A percentile compares a stretch with the other conserved stretches of the same genome.
phyloP scores from a whole-genome alignment of 2,888 invertebrate species.

The Fabriciana adippe region DNA sequence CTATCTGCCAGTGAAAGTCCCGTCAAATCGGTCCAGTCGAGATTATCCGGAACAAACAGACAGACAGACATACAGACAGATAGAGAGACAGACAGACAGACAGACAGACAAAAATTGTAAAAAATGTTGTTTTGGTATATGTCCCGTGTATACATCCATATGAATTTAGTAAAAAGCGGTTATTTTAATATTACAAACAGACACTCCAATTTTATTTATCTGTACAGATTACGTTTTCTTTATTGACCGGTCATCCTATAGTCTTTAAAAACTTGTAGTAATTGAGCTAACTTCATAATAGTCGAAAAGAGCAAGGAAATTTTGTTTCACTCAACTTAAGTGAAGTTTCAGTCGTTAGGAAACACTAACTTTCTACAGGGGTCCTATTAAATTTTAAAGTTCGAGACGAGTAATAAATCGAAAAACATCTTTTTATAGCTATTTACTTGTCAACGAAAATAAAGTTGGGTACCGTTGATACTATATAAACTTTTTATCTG shows the following conservation, averaged over 20 bases:
- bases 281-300: slow-evolving; percentile 12
- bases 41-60: too few species aligned
- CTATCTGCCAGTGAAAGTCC: too few species aligned
- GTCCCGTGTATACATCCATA: too few species aligned
- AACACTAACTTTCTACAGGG: slow-evolving; percentile 11
- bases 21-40: too few species aligned
- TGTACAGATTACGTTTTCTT: neutral
- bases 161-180: too few species aligned
- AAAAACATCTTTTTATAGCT: neutral
- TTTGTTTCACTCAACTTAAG: slow-evolving; percentile 18
- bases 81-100: too few species aligned
- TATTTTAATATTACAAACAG: too few species aligned
- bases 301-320: slow-evolving; percentile 8
- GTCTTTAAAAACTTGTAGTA: neutral
- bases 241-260: neutral
- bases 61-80: too few species aligned
- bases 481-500: too few species aligned
- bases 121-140: too few species aligned
- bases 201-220: too few species aligned
- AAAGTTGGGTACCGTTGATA: neutral
- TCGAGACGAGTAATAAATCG: slow-evolving; percentile 8
- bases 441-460: slow-evolving; percentile 6
- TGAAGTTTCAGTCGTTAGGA: slow-evolving; percentile 22
- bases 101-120: too few species aligned
- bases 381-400: slow-evolving; percentile 10